A percentile compares a stretch with the other conserved stretches of the same genome.
Conservation (phyloP, 1,140 invertebrate genomes). For the Anagrus nilaparvatae region DNA sequence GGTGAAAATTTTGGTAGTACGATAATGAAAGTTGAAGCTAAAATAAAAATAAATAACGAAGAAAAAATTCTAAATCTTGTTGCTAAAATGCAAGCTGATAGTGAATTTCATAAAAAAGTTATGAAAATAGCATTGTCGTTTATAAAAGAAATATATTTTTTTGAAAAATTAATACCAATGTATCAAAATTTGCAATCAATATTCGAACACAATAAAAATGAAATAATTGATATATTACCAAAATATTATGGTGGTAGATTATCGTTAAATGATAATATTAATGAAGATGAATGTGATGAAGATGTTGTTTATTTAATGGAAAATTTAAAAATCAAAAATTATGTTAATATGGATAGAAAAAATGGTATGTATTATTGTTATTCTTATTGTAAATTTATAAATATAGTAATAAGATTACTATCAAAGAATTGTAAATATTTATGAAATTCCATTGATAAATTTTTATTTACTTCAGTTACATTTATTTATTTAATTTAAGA, state of each 20-base stretch:
- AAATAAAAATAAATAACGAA: background rate
- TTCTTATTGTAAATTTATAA: too few relatives aligned
- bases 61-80: conserved; percentile 2
- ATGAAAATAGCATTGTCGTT: background rate
- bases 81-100: background rate
- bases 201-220: background rate
- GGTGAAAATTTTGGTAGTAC: conserved; percentile 6
- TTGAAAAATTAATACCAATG: background rate
- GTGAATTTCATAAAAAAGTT: background rate
- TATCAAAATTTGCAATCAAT: background rate
- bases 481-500: too few relatives aligned
- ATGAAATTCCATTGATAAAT: too few relatives aligned
- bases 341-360: background rate
- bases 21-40: background rate
- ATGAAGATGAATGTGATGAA: background rate
- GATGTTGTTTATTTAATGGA: conserved; percentile 8
- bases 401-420: too few relatives aligned
- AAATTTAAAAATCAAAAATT: conserved; percentile 4
- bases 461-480: too few relatives aligned
- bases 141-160: conserved; percentile 6
- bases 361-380: background rate
- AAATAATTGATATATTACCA: conserved; percentile 2
- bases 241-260: conserved; percentile 10
- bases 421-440: too few relatives aligned
- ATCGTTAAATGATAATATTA: background rate